Conservation (phyloP, 2,888 invertebrate genomes). For the Drosophila yooni region DNA sequence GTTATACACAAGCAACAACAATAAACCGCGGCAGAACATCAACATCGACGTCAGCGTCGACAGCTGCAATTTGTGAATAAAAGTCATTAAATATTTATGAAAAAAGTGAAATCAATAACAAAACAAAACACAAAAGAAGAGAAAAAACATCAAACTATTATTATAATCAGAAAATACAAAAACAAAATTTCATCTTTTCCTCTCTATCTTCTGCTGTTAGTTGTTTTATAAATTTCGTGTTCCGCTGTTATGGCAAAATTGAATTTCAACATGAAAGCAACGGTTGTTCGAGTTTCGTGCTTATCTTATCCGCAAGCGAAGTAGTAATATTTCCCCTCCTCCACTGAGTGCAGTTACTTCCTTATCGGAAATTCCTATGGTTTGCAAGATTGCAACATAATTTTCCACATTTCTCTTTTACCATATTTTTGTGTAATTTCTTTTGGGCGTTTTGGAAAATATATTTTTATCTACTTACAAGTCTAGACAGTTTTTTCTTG, state of each 20-base stretch:
- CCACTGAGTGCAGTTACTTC: conserved; percentile 44
- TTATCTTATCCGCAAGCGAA: conserved; percentile 74
- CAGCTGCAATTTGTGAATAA: conserved; percentile 51
- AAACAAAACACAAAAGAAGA: conserved; percentile 35
- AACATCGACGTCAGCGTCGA: conserved; percentile 9
- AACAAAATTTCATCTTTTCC: conserved; percentile 1
- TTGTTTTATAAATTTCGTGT: conserved; percentile 20
- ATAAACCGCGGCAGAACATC: conserved; percentile 12
- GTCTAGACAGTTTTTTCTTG: conserved; percentile 62
- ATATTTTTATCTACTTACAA: conserved; percentile 72
- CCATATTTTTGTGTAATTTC: conserved; percentile 36
- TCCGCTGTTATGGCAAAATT: conserved; percentile 49
- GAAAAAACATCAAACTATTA: conserved; percentile 28
- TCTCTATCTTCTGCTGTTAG: conserved; percentile 11
- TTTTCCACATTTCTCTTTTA: conserved; percentile 39
- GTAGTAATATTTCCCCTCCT: conserved; percentile 41
- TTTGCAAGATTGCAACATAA: conserved; percentile 48
- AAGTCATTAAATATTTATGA: conserved; percentile 61
- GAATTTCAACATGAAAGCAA: conserved; percentile 58
- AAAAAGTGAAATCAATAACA: conserved; percentile 78
- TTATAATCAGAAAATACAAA: conserved; percentile 21
- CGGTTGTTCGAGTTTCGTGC: conserved; percentile 34
- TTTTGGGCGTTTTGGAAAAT: conserved; percentile 22
- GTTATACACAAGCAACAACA: conserved; percentile 54
- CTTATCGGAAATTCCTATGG: conserved; percentile 60